Percentiles rank a stretch among this genome's conserved stretches.
phyloP scores from a whole-genome alignment of 2,113 vertebrate genomes.

The Pagrus major region DNA sequence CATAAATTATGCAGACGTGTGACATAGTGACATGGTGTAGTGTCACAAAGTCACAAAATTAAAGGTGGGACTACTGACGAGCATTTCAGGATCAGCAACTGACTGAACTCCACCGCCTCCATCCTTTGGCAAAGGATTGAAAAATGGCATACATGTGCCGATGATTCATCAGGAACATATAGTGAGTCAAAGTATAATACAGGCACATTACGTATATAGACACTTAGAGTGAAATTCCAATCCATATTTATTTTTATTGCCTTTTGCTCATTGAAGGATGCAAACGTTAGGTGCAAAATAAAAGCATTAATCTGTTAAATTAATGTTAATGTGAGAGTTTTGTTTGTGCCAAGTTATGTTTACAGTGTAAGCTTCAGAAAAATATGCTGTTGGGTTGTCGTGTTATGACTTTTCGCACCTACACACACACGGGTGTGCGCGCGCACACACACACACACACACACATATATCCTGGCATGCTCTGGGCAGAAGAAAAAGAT shows the following conservation, averaged over 20 bases:
- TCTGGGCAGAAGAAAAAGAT: conserved; percentile 4
- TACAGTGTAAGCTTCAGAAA: neutral
- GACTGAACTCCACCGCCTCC: neutral
- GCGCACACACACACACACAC: neutral
- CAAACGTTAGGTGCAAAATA: neutral
- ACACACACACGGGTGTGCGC: neutral
- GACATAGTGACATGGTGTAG: too few species aligned
- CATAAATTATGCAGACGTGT: too few species aligned
- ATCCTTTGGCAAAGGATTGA: neutral
- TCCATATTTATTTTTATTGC: neutral
- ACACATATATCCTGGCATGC: neutral
- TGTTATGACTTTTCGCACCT: neutral
- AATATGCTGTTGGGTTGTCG: neutral
- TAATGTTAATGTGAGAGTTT: conserved; percentile 4
- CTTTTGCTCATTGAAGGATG: neutral
- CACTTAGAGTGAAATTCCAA: too few species aligned
- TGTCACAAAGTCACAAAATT: too few species aligned
- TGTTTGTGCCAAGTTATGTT: neutral
- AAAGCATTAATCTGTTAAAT: neutral
- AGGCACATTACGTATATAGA: neutral
- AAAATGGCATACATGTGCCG: neutral
- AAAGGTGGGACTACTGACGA: too few species aligned
- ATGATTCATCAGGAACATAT: neutral
- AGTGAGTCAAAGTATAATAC: neutral
- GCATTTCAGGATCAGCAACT: too few species aligned